A percentile compares a stretch with the other conserved stretches of the same genome.
Conservation (phyloP, 1,140 invertebrate genomes). For the Maconellicoccus hirsutus region DNA sequence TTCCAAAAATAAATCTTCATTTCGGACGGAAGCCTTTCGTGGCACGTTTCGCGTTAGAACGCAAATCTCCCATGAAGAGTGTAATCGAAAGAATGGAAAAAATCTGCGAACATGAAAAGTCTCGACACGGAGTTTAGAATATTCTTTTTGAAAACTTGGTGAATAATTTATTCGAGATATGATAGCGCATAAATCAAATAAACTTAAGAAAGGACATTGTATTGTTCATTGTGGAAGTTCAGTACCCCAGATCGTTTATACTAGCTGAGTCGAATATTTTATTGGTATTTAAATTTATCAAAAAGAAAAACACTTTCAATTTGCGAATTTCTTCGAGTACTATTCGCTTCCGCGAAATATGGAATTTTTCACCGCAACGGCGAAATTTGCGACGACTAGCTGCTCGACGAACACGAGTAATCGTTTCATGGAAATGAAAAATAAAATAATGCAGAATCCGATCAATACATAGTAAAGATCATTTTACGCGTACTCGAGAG, state of each 20-base stretch:
- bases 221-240: conserved; percentile 8
- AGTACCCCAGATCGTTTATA: not conserved
- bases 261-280: not conserved
- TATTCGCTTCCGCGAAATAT: too few relatives aligned
- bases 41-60: too few relatives aligned
- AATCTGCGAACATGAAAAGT: not conserved
- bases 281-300: not conserved
- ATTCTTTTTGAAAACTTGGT: not conserved
- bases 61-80: not conserved
- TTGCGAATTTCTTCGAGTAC: not conserved
- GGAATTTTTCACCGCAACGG: too few relatives aligned
- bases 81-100: not conserved
- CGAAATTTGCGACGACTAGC: too few relatives aligned
- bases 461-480: too few relatives aligned
- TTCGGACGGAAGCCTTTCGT: too few relatives aligned
- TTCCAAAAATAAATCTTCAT: too few relatives aligned
- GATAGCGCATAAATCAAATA: not conserved
- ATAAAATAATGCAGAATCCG: too few relatives aligned
- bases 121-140: not conserved
- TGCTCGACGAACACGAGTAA: too few relatives aligned
- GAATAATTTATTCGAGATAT: not conserved
- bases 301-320: not conserved
- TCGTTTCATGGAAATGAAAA: too few relatives aligned
- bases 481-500: not conserved
- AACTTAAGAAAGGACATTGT: not conserved